These are phyloP conservation scores for Apteryx mantelli DNA, from an alignment of 2,113 vertebrate genomes.

Conservation along the genomic window DNA sequence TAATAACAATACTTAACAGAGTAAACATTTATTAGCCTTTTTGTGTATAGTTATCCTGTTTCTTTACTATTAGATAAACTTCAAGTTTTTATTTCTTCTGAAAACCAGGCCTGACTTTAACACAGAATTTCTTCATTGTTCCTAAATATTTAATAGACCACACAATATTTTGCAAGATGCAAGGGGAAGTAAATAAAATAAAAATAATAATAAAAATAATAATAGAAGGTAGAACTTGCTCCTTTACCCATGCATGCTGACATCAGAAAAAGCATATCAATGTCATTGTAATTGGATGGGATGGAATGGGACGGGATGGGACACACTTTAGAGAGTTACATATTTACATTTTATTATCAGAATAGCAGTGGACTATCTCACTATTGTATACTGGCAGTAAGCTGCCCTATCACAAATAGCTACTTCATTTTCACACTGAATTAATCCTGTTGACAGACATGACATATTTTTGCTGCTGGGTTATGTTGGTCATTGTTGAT, in stretches of 20 bases:
- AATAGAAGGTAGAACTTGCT: background rate
- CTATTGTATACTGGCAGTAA: background rate
- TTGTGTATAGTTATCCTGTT: background rate
- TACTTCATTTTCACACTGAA: background rate
- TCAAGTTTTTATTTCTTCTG: background rate
- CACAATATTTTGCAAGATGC: background rate
- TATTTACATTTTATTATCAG: background rate
- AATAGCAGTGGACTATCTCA: background rate
- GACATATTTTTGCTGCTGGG: background rate
- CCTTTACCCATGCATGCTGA: background rate
- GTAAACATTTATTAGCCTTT: background rate
- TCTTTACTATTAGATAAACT: background rate
- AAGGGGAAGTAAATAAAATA: background rate
- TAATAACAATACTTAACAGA: background rate
- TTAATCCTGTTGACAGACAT: constrained; percentile 24
- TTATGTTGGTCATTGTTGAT: background rate
- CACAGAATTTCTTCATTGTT: background rate
- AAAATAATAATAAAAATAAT: background rate
- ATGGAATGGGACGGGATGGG: background rate
- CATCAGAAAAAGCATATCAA: background rate
- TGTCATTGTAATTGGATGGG: background rate
- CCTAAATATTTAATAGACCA: background rate
- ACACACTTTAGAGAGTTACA: background rate
- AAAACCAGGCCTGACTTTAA: background rate
- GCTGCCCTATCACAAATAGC: background rate